Conservation (phyloP, 1,140 invertebrate genomes). For the Drosophila chauvacae region DNA sequence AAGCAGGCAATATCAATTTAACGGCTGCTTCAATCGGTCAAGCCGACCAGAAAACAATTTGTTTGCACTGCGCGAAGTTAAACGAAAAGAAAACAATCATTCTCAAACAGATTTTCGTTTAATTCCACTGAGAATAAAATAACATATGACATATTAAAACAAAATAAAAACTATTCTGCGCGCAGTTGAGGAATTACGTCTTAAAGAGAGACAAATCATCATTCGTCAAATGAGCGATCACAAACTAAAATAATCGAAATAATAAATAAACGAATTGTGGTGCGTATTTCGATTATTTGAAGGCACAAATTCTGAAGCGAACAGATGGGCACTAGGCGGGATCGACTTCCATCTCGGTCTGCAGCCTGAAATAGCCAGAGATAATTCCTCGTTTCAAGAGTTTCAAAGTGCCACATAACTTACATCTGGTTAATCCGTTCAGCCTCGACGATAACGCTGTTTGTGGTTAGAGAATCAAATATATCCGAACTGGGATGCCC, state of each 20-base stretch:
- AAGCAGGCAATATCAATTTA: no score
- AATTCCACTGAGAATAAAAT: not conserved
- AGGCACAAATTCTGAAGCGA: not conserved
- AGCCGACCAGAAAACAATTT: not conserved
- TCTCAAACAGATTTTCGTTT: constrained; percentile 4
- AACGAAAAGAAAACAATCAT: constrained; percentile 7
- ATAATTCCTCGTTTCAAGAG: not conserved
- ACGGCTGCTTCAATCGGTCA: not conserved
- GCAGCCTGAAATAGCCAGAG: constrained; percentile 35
- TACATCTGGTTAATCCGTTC: constrained; percentile 34
- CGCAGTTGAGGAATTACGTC: not conserved
- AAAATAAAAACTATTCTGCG: constrained; percentile 2
- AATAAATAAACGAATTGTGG: not conserved
- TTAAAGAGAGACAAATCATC: not conserved
- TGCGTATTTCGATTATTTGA: not conserved
- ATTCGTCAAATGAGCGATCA: constrained; percentile 1
- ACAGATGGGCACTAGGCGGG: not conserved
- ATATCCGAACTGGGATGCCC: constrained; percentile 1
- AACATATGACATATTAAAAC: constrained; percentile 5
- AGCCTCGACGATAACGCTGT: constrained; percentile 33
- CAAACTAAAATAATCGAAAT: constrained; percentile 16
- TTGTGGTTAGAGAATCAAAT: constrained; percentile 40
- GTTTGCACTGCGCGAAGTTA: not conserved
- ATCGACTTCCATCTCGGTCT: constrained; percentile 44
- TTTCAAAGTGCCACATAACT: constrained; percentile 2